A percentile compares a stretch with the other conserved stretches of the same genome.
Conservation (phyloP, 2,113 vertebrate species). For the Sisor rabdophorus region DNA sequence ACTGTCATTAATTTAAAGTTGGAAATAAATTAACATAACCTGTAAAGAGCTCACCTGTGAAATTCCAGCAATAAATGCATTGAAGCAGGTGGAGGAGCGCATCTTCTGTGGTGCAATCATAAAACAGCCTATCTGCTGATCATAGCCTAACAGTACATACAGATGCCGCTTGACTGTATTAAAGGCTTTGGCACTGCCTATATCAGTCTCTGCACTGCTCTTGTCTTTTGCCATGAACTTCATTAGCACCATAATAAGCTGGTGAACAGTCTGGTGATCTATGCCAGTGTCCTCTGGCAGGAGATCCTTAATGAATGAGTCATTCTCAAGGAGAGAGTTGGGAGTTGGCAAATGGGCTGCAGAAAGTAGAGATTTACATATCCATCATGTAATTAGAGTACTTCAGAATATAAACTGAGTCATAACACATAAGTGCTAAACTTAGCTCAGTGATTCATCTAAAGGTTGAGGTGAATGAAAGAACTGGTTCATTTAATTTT, state of each 20-base stretch:
- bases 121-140: constrained; percentile 97
- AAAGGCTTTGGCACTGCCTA: constrained; percentile 95
- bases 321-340: constrained; percentile 83
- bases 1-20: background rate
- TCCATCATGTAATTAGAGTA: constrained; percentile 21
- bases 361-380: constrained; percentile 56
- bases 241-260: constrained; percentile 96
- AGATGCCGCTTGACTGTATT: constrained; percentile 96
- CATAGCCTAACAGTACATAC: constrained; percentile 89
- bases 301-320: constrained; percentile 85
- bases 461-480: constrained; percentile 22
- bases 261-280: constrained; percentile 97
- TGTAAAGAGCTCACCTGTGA: constrained; percentile 76
- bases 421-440: constrained; percentile 28
- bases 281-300: constrained; percentile 93
- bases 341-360: constrained; percentile 70
- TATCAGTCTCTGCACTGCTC: constrained; percentile 90
- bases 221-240: constrained; percentile 98
- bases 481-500: constrained; percentile 18
- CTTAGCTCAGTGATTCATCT: constrained; percentile 34
- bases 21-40: background rate
- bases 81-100: constrained; percentile 95
- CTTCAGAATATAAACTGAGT: constrained; percentile 27
- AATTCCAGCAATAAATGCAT: constrained; percentile 96
- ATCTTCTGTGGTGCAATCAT: constrained; percentile 99